Evolutionary conservation across 1,140 invertebrate genomes (phyloP).

Genomic region (Lamellibrachia luymesi): DNA sequence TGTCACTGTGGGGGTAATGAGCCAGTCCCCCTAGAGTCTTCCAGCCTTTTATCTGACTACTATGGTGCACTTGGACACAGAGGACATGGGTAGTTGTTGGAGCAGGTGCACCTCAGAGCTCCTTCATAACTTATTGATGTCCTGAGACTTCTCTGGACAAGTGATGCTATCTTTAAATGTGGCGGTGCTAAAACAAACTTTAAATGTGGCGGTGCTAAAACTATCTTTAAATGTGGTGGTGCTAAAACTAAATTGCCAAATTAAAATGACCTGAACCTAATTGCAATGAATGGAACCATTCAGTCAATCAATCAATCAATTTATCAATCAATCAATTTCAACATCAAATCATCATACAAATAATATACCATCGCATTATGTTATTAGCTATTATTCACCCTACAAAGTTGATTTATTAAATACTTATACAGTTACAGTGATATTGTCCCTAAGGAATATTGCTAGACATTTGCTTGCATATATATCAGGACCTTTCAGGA

Average conservation of each 20-base stretch:
- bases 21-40: not conserved
- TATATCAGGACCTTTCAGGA: too few species aligned
- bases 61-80: not conserved
- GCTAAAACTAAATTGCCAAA: not conserved
- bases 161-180: not conserved
- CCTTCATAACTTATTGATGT: not conserved
- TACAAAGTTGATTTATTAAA: too few species aligned
- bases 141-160: not conserved
- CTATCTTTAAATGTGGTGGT: not conserved
- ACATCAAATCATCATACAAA: too few species aligned
- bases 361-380: too few species aligned
- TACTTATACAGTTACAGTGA: too few species aligned
- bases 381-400: too few species aligned
- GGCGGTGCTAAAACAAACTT: not conserved
- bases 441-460: too few species aligned
- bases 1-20: not conserved
- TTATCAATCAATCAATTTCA: too few species aligned
- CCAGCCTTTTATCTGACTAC: not conserved
- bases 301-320: too few species aligned
- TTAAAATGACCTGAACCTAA: not conserved
- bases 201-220: not conserved
- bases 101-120: not conserved
- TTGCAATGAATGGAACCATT: too few species aligned
- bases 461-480: too few species aligned
- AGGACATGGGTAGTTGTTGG: not conserved